These are phyloP conservation scores for Oligia fasciuncula DNA, from an alignment of 2,888 invertebrate species.

Conservation along the genomic window DNA sequence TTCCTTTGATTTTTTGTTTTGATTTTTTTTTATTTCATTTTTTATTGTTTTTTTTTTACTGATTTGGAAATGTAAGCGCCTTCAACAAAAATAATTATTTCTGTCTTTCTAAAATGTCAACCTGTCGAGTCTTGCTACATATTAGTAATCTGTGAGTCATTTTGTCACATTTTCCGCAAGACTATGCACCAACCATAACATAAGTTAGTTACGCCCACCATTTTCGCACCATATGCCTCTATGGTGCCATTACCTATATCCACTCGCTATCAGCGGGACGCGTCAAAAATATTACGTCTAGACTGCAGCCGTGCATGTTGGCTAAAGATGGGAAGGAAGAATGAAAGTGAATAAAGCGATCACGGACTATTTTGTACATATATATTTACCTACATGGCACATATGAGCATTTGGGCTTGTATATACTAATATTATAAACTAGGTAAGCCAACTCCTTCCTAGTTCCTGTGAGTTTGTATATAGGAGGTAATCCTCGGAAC, in stretches of 20 bases:
- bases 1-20: too few relatives aligned
- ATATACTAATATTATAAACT: too few relatives aligned
- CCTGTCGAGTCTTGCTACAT: too few relatives aligned
- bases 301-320: constrained; percentile 41
- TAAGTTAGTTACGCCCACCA: constrained; percentile 9
- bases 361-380: neutral
- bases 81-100: too few relatives aligned
- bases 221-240: constrained; percentile 38
- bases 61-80: too few relatives aligned
- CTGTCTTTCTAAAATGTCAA: neutral
- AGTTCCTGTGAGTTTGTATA: too few relatives aligned
- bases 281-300: constrained; percentile 64
- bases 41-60: too few relatives aligned
- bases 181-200: constrained; percentile 17
- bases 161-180: constrained; percentile 4
- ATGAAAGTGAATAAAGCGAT: constrained; percentile 27
- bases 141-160: neutral
- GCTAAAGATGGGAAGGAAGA: constrained; percentile 12
- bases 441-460: too few relatives aligned
- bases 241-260: constrained; percentile 53
- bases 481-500: too few relatives aligned
- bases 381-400: neutral
- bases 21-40: too few relatives aligned
- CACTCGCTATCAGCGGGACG: constrained; percentile 52
- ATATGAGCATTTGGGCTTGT: neutral